These are phyloP conservation scores for Zosterops pallidus DNA, from an alignment of 2,113 vertebrate genomes.

Conservation along the genomic window DNA sequence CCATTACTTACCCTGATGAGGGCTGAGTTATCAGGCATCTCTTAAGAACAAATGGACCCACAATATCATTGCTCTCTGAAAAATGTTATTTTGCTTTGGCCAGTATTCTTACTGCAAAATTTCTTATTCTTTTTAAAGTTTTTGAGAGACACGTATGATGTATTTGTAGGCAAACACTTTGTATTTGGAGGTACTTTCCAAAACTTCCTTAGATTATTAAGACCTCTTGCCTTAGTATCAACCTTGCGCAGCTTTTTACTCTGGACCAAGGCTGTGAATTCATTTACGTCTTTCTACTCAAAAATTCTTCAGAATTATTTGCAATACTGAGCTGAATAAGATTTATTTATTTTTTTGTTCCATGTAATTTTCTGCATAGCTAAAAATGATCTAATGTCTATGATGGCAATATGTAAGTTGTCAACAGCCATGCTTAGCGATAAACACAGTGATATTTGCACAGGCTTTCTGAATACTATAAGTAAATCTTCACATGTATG, in stretches of 20 bases:
- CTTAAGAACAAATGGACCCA: neutral
- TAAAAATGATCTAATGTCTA: neutral
- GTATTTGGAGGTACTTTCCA: neutral
- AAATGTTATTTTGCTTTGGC: neutral
- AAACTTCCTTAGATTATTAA: neutral
- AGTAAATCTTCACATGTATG: neutral
- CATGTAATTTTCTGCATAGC: neutral
- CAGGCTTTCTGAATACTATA: neutral
- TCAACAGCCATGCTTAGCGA: neutral
- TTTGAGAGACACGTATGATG: rapidly evolving
- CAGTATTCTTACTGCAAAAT: neutral
- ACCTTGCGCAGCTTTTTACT: neutral
- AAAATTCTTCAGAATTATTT: neutral
- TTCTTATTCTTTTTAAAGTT: neutral
- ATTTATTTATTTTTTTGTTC: neutral
- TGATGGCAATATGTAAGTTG: neutral
- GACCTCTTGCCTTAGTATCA: neutral
- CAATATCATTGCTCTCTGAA: neutral
- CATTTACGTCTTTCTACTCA: neutral
- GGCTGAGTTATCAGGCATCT: neutral
- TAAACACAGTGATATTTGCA: neutral
- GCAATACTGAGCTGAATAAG: neutral
- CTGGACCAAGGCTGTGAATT: neutral
- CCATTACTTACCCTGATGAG: neutral
- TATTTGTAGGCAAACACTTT: neutral